These are phyloP conservation scores for Theocolax elegans DNA, from an alignment of 1,140 invertebrate species.

Conservation along the genomic window DNA sequence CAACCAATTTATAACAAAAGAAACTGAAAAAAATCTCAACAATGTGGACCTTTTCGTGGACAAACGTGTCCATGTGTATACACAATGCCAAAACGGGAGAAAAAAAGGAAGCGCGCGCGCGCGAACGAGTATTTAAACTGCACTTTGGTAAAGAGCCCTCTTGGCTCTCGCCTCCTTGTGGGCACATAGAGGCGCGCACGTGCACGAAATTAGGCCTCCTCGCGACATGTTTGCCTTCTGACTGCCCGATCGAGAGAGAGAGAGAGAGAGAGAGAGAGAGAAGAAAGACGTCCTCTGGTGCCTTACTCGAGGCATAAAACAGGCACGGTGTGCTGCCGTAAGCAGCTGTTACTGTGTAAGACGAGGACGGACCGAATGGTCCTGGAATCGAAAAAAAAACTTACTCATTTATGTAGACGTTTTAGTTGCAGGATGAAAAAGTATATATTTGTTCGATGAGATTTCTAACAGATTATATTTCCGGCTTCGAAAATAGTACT, in stretches of 20 bases:
- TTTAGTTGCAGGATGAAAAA: too few relatives aligned
- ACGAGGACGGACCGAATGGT: too few relatives aligned
- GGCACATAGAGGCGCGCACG: background rate
- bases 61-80: too few relatives aligned
- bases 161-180: background rate
- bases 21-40: too few relatives aligned
- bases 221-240: conserved; percentile 27
- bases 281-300: conserved; percentile 3
- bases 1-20: too few relatives aligned
- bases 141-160: background rate
- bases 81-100: too few relatives aligned
- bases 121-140: conserved; percentile 20
- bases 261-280: background rate
- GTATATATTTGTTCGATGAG: too few relatives aligned
- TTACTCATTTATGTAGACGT: too few relatives aligned
- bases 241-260: background rate
- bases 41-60: too few relatives aligned
- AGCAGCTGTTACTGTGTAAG: conserved; percentile 24
- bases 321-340: conserved; percentile 15
- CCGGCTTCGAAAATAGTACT: too few relatives aligned
- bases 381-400: too few relatives aligned
- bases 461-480: too few relatives aligned
- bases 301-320: conserved; percentile 26
- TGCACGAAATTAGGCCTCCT: background rate
- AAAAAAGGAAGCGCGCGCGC: background rate